Evolutionary conservation across 2,797 vertebrate genomes (phyloP).

Genomic region (Morus bassanus): DNA sequence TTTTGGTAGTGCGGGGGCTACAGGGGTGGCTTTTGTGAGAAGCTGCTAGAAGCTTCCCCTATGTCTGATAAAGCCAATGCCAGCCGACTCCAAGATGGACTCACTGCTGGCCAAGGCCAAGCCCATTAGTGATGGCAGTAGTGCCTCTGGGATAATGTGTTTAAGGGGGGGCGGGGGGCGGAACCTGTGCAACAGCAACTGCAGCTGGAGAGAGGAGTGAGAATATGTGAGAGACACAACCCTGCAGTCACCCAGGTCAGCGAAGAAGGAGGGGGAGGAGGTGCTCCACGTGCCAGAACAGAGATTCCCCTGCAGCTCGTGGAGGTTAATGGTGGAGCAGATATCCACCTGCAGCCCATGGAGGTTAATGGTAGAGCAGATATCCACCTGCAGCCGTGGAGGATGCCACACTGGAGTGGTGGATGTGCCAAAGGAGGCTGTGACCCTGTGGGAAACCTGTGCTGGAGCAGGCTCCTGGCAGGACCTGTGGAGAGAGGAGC

Average conservation of each 20-base stretch:
- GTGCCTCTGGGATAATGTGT: not conserved
- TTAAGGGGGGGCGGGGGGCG: not conserved
- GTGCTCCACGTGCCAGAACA: not conserved
- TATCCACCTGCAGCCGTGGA: no score
- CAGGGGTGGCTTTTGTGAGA: not conserved
- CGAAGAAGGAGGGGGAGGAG: not conserved
- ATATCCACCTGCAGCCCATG: not conserved
- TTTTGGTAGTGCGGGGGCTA: not conserved
- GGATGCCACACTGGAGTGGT: no score
- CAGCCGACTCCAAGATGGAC: not conserved
- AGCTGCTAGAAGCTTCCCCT: not conserved
- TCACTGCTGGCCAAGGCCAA: fast-evolving
- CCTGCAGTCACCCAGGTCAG: not conserved
- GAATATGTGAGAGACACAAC: not conserved
- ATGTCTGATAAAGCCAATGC: not conserved
- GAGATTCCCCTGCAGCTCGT: not conserved
- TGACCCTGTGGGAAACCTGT: no score
- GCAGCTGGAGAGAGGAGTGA: not conserved
- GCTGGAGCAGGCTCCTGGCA: not conserved
- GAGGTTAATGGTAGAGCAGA: not conserved
- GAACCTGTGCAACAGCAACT: not conserved
- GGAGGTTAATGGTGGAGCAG: not conserved
- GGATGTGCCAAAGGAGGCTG: no score
- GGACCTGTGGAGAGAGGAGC: not conserved
- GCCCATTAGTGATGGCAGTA: not conserved